Evolutionary conservation across 2,888 invertebrate genomes (phyloP).

Genomic region (Mylabris sibirica): DNA sequence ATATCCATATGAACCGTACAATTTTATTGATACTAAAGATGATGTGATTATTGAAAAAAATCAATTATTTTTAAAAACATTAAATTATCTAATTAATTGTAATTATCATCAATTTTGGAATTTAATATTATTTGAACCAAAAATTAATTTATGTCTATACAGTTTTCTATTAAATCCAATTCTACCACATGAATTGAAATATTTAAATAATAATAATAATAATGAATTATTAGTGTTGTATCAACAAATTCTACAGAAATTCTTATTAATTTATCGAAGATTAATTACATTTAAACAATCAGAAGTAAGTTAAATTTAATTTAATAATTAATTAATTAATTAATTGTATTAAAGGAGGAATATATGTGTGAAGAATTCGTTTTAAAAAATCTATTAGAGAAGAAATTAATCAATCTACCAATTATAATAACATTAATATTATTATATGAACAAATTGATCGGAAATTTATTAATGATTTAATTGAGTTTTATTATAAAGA

Average conservation of each 20-base stretch:
- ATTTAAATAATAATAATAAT: constrained; percentile 60
- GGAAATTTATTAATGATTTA: constrained; percentile 50
- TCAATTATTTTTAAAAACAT: constrained; percentile 47
- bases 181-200: constrained; percentile 56
- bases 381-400: constrained; percentile 49
- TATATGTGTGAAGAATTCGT: constrained; percentile 52
- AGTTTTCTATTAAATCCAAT: constrained; percentile 55
- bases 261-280: constrained; percentile 77
- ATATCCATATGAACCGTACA: constrained; percentile 52
- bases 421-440: constrained; percentile 51
- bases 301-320: constrained; percentile 62
- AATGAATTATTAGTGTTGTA: constrained; percentile 63
- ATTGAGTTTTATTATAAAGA: constrained; percentile 50
- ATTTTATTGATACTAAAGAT: constrained; percentile 44
- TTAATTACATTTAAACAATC: constrained; percentile 82
- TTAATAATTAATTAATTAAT: too few relatives aligned
- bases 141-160: constrained; percentile 46
- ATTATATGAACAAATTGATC: constrained; percentile 50
- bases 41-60: constrained; percentile 53
- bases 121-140: constrained; percentile 53
- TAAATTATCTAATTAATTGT: constrained; percentile 54
- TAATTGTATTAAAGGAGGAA: constrained; percentile 52
- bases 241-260: constrained; percentile 68
- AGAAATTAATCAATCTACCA: constrained; percentile 52
- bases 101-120: constrained; percentile 60